Conservation (phyloP, 2,797 vertebrate genomes). For the Coendou prehensilis region DNA sequence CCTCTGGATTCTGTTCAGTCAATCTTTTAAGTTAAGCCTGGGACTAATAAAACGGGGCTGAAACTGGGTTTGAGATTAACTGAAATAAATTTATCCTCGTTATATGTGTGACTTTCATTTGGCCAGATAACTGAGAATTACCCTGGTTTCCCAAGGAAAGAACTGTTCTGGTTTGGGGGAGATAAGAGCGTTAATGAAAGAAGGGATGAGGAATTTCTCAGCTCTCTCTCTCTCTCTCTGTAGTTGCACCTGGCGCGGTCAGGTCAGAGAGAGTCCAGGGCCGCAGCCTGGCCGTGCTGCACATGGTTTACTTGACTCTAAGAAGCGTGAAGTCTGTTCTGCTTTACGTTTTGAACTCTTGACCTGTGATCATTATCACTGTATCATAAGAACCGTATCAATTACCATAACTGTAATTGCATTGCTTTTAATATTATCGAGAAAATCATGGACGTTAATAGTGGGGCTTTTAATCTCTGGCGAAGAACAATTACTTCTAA, state of each 20-base stretch:
- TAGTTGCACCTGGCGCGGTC: neutral
- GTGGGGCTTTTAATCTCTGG: conserved; percentile 70
- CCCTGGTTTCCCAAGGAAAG: conserved; percentile 55
- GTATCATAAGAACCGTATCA: conserved; percentile 71
- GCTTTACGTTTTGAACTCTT: conserved; percentile 82
- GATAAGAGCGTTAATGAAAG: conserved; percentile 66
- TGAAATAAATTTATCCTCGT: conserved; percentile 60
- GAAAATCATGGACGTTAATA: conserved; percentile 72
- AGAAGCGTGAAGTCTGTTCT: conserved; percentile 47
- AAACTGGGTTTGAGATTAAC: conserved; percentile 65
- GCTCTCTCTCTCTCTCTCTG: neutral
- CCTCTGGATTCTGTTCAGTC: conserved; percentile 28
- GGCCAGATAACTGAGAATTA: conserved; percentile 68
- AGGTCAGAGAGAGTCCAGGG: neutral
- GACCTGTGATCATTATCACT: conserved; percentile 72
- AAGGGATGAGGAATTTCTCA: neutral
- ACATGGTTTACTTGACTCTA: conserved; percentile 11
- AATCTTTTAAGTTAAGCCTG: neutral
- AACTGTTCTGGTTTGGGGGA: conserved; percentile 52
- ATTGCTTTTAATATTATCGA: conserved; percentile 80
- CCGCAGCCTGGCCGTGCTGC: neutral
- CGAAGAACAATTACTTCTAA: conserved; percentile 79
- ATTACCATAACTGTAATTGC: conserved; percentile 79
- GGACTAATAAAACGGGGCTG: conserved; percentile 17
- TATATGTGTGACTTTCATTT: conserved; percentile 30